phyloP scores from a whole-genome alignment of 2,113 vertebrate genomes.

The Ophthalmolycus amberensis region DNA sequence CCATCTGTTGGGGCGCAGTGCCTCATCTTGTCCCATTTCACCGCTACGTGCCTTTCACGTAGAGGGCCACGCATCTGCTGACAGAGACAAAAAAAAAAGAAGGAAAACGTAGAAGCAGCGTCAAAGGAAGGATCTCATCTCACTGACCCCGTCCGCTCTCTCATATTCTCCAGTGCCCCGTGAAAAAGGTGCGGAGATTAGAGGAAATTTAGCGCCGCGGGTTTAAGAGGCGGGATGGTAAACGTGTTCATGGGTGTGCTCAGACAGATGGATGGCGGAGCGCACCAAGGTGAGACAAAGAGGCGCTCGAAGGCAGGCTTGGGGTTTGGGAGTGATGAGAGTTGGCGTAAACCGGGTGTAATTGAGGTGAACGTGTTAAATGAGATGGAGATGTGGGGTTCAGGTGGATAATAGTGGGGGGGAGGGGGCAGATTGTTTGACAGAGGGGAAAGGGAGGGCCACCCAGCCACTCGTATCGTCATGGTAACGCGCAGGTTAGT shows the following conservation, averaged over 20 bases:
- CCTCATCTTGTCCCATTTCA: constrained; percentile 58
- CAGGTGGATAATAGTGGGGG: constrained; percentile 42
- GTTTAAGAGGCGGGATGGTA: background rate
- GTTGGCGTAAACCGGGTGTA: constrained; percentile 46
- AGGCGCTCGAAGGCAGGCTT: background rate
- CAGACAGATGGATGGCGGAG: constrained; percentile 41
- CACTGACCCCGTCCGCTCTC: background rate
- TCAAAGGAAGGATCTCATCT: background rate
- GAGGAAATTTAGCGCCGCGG: background rate
- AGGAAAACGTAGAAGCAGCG: background rate
- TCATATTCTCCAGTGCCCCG: background rate
- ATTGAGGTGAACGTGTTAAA: constrained; percentile 59
- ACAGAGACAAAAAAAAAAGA: constrained; percentile 13
- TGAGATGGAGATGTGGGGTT: constrained; percentile 44
- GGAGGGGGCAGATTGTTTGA: background rate
- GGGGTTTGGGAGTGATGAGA: constrained; percentile 4
- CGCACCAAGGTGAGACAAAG: constrained; percentile 50
- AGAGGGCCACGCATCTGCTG: constrained; percentile 10
- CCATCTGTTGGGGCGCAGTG: constrained; percentile 46
- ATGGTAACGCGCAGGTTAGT: constrained; percentile 66
- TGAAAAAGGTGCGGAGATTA: constrained; percentile 21
- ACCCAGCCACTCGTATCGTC: constrained; percentile 34
- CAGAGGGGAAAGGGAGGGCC: constrained; percentile 3
- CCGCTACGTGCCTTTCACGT: constrained; percentile 42
- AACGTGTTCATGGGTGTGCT: constrained; percentile 38